Evolutionary conservation across 2,113 vertebrate genomes (phyloP).

Genomic region (Falcunculus frontatus): DNA sequence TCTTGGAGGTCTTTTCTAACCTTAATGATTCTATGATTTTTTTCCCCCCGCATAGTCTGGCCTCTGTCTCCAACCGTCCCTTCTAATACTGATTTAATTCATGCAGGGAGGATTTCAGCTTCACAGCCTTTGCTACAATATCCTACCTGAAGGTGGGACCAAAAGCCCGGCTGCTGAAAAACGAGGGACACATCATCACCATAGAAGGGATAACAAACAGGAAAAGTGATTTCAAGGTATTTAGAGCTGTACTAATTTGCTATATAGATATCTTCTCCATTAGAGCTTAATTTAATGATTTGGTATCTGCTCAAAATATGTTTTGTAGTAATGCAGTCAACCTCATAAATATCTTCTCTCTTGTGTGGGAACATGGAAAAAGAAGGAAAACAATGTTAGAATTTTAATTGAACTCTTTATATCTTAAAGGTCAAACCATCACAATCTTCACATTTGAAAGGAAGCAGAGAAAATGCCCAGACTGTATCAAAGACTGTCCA

Average conservation of each 20-base stretch:
- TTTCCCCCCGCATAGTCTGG: neutral
- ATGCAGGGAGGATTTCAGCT: slow-evolving; percentile 94
- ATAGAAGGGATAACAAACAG: slow-evolving; percentile 70
- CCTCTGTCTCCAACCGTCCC: neutral
- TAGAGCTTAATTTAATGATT: neutral
- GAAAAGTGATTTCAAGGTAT: slow-evolving; percentile 52
- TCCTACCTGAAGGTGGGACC: slow-evolving; percentile 89
- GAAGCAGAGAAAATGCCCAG: neutral
- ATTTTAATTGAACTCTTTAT: neutral
- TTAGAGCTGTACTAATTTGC: neutral
- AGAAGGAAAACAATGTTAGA: neutral
- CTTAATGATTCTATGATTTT: neutral
- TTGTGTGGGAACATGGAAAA: neutral
- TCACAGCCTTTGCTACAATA: slow-evolving; percentile 92
- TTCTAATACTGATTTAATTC: neutral
- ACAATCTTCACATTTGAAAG: neutral
- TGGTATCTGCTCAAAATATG: neutral
- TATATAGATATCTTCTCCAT: neutral
- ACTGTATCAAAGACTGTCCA: neutral
- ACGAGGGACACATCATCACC: slow-evolving; percentile 69
- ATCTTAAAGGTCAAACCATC: slow-evolving; percentile 51
- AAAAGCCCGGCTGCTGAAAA: slow-evolving; percentile 84
- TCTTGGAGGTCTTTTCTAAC: neutral
- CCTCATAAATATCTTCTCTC: neutral
- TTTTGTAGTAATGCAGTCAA: neutral